Conservation (phyloP, 2,888 invertebrate genomes). For the Caenorhabditis panamensis region DNA sequence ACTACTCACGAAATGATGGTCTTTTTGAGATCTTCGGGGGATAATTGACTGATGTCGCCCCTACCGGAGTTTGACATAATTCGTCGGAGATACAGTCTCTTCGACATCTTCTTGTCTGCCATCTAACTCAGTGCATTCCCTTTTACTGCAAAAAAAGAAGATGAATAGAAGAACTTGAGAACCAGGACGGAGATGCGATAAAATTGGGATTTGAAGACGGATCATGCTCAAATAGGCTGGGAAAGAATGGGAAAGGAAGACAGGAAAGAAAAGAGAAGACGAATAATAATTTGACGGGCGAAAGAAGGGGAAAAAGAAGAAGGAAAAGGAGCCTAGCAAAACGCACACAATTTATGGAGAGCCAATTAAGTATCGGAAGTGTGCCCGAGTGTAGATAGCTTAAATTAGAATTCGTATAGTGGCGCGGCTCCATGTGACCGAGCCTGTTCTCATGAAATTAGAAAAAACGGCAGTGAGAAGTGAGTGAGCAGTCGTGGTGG, state of each 20-base stretch:
- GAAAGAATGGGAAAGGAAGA: background rate
- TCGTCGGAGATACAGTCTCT: constrained; percentile 22
- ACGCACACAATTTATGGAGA: background rate
- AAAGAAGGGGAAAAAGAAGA: too few relatives aligned
- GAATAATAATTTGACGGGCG: background rate
- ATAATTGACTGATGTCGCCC: background rate
- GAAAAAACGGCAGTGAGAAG: constrained; percentile 3
- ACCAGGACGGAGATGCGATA: background rate
- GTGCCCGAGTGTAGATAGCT: background rate
- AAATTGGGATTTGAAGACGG: background rate
- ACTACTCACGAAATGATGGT: constrained; percentile 43
- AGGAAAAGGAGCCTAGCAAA: background rate
- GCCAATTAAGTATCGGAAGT: background rate
- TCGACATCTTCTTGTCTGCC: background rate
- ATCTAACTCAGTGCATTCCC: constrained; percentile 32
- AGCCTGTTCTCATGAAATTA: constrained; percentile 13
- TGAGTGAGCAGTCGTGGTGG: background rate
- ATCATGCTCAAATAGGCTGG: background rate
- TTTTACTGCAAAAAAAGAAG: constrained; percentile 3
- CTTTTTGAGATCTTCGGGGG: constrained; percentile 1
- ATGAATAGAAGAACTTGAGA: background rate
- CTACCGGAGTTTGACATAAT: constrained; percentile 11
- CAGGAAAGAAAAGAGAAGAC: background rate
- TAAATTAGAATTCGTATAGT: constrained; percentile 2
- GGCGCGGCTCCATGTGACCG: background rate